Evolutionary conservation across 2,113 vertebrate species (phyloP).

Genomic region (Pollimyrus isidori): DNA sequence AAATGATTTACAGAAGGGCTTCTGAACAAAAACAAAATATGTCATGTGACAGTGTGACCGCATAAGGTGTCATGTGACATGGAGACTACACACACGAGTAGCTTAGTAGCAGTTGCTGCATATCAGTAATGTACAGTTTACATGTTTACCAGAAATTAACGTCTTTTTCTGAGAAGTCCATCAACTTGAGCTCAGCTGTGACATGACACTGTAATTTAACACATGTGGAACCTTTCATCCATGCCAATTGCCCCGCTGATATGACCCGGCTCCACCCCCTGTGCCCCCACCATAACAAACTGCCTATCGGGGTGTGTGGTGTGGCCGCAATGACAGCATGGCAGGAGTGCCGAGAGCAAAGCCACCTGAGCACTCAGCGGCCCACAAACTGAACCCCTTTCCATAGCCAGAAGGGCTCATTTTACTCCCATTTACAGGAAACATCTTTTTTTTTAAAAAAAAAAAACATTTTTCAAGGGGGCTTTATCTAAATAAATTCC

Average conservation of each 20-base stretch:
- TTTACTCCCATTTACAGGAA: background rate
- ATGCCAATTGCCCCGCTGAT: background rate
- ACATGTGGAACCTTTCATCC: background rate
- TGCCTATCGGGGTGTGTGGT: too few relatives aligned
- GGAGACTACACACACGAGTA: background rate
- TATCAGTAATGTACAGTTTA: background rate
- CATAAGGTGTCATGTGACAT: background rate
- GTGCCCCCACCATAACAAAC: background rate
- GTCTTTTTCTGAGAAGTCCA: background rate
- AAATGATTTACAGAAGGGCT: background rate
- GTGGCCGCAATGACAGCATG: conserved; percentile 13
- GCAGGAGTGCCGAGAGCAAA: conserved; percentile 40
- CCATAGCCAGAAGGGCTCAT: background rate
- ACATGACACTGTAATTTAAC: background rate
- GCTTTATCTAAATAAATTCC: background rate
- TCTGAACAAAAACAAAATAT: background rate
- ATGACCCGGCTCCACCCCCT: too few relatives aligned
- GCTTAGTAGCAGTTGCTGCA: background rate
- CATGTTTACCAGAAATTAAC: background rate
- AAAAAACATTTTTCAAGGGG: background rate
- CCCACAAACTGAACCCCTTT: conserved; percentile 26
- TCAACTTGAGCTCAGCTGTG: background rate
- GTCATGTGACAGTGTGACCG: background rate
- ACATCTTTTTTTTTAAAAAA: background rate
- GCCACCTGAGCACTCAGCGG: background rate